phyloP scores from a whole-genome alignment of 2,113 vertebrate genomes.

The Protobothrops flavoviridis region DNA sequence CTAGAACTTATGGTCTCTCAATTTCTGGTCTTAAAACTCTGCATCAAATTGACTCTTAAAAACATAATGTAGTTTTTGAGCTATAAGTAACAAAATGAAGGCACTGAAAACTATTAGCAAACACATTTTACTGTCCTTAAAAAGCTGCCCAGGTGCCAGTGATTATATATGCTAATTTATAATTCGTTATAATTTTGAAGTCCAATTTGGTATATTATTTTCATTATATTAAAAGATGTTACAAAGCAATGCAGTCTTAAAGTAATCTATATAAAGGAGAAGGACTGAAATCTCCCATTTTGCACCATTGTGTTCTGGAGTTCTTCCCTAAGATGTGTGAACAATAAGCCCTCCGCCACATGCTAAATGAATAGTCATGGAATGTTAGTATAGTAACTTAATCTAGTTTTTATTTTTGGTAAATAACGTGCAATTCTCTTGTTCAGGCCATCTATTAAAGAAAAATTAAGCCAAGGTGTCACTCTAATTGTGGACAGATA shows the following conservation, averaged over 20 bases:
- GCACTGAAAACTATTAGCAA: background rate
- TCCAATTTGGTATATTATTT: background rate
- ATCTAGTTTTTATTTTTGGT: background rate
- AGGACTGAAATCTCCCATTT: background rate
- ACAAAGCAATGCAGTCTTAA: background rate
- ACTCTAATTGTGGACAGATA: slow-evolving; percentile 91
- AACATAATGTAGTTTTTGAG: background rate
- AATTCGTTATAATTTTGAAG: background rate
- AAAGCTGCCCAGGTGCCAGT: background rate
- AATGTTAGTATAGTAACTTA: background rate
- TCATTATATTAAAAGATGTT: background rate
- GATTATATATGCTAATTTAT: background rate
- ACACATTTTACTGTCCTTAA: background rate
- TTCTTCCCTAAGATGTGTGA: background rate
- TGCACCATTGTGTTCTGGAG: background rate
- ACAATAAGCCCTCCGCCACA: background rate
- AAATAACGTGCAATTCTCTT: background rate
- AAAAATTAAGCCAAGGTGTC: slow-evolving; percentile 84
- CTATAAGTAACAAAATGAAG: background rate
- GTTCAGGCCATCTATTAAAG: slow-evolving; percentile 72
- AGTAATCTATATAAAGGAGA: background rate
- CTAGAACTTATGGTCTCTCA: background rate
- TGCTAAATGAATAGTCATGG: background rate
- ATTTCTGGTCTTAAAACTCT: background rate
- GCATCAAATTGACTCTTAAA: background rate